Evolutionary conservation across 2,888 invertebrate species (phyloP).

Genomic region (Linyphia triangularis): DNA sequence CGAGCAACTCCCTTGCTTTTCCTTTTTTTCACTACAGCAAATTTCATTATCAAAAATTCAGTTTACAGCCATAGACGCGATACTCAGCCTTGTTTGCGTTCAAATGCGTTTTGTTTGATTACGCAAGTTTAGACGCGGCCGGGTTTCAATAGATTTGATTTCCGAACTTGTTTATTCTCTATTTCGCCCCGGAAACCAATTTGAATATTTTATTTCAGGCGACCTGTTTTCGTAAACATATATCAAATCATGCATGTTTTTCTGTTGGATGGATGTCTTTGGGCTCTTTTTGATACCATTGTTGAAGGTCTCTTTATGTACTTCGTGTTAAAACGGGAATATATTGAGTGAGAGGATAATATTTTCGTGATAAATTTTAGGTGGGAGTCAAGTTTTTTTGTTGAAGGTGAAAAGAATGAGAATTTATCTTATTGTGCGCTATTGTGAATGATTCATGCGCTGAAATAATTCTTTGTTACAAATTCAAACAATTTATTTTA

Average conservation of each 20-base stretch:
- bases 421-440: too few relatives aligned
- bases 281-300: too few relatives aligned
- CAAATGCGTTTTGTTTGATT: constrained; percentile 39
- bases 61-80: background rate
- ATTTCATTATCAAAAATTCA: background rate
- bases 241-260: background rate
- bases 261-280: background rate
- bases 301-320: too few relatives aligned
- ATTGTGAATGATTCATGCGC: too few relatives aligned
- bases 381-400: too few relatives aligned
- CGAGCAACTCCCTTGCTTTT: background rate
- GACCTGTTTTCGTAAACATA: constrained; percentile 5
- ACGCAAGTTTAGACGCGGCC: background rate
- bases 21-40: background rate
- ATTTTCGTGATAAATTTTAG: too few relatives aligned
- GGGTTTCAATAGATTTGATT: background rate
- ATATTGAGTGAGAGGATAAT: too few relatives aligned
- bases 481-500: too few relatives aligned
- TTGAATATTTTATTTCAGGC: constrained; percentile 43
- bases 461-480: too few relatives aligned
- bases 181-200: constrained; percentile 21
- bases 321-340: too few relatives aligned
- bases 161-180: background rate
- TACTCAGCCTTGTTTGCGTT: constrained; percentile 22
- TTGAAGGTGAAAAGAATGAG: too few relatives aligned